A percentile compares a stretch with the other conserved stretches of the same genome.
phyloP scores from a whole-genome alignment of 1,140 invertebrate species.

The Drosophila leontia region DNA sequence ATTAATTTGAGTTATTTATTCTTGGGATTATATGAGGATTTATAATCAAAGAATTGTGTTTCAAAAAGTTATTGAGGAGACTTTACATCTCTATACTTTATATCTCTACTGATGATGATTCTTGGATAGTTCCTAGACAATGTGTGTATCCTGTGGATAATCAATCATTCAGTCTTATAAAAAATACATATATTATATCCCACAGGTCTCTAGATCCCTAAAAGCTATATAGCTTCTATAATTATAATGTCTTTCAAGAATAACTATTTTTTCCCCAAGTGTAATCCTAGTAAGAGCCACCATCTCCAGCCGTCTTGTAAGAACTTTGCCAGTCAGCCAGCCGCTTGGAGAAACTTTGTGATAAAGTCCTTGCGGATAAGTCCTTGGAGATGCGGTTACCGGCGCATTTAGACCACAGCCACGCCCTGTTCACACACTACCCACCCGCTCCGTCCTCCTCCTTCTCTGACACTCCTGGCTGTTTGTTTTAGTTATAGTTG shows the following conservation, averaged over 20 bases:
- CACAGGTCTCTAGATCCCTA: background rate
- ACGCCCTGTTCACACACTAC: slow-evolving; percentile 11
- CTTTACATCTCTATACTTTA: background rate
- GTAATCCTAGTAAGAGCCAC: slow-evolving; percentile 5
- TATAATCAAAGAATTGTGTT: too few relatives aligned
- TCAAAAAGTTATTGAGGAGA: background rate
- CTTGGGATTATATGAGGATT: too few relatives aligned
- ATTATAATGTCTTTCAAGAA: background rate
- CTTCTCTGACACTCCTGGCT: slow-evolving; percentile 5
- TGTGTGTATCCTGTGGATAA: too few relatives aligned
- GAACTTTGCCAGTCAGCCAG: slow-evolving; percentile 23
- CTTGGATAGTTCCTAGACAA: too few relatives aligned
- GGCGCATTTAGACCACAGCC: slow-evolving; percentile 39
- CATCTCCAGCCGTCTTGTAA: slow-evolving; percentile 10
- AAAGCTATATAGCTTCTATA: background rate
- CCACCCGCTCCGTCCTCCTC: background rate
- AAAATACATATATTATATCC: background rate
- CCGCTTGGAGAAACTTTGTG: slow-evolving; percentile 42
- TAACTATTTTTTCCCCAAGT: slow-evolving; percentile 1
- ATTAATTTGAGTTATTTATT: background rate
- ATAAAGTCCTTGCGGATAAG: slow-evolving; percentile 61
- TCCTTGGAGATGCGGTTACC: slow-evolving; percentile 50
- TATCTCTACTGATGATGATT: too few relatives aligned
- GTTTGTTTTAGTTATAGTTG: slow-evolving; percentile 51
- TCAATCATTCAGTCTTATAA: background rate